Evolutionary conservation across 2,113 vertebrate genomes (phyloP), one percentile per base, ranked within the genome.

Genomic region (Prochilodus magdalenae): DNA sequence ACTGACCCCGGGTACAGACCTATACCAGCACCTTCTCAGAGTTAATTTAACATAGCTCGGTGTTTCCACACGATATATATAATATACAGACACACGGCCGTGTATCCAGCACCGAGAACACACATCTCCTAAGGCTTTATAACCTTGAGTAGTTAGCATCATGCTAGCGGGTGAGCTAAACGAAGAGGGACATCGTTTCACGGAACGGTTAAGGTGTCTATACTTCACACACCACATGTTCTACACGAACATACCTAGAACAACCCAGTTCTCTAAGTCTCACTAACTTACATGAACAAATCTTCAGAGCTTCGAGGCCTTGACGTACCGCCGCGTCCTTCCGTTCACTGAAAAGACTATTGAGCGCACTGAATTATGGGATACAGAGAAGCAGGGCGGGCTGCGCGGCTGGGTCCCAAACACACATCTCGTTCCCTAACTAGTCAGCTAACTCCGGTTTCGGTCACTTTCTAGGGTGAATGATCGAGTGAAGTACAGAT

Each of bases 311-410:
- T 33, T 0, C 1, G 1, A 22, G 33, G 75, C 89, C 90, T 88
- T 91, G 22, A 59, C 20, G 4, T 59, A 60, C n/a, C 91, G 49
- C 2, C 62, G 2, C 51, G 86, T 77, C 86, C 84, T 81, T 69
- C 55, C 69, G 90, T 90, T 92, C 90, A 90, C 77, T 83, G 36
- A 26, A 55, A 33, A 69, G 75, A 71, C 5, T 30, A 18, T 36
- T 1, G 1, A 57, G 44, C 90, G 90, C 89, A 88, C 1, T 30
- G 93, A 57, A 88, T 84, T 30, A 47, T 90, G 93, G 94, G 94
- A 92, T 60, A 10, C 5, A 11, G 6, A 53, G 49, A 3, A 10
- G 5, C 0, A 60, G 57, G 71, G 79, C 75, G 70, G 60, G 11
- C 26, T 81, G 1, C 12, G 40, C 47, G 33, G 44, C 18, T 0